phyloP scores from a whole-genome alignment of 2,797 vertebrate species.

The Crenuchus spilurus region DNA sequence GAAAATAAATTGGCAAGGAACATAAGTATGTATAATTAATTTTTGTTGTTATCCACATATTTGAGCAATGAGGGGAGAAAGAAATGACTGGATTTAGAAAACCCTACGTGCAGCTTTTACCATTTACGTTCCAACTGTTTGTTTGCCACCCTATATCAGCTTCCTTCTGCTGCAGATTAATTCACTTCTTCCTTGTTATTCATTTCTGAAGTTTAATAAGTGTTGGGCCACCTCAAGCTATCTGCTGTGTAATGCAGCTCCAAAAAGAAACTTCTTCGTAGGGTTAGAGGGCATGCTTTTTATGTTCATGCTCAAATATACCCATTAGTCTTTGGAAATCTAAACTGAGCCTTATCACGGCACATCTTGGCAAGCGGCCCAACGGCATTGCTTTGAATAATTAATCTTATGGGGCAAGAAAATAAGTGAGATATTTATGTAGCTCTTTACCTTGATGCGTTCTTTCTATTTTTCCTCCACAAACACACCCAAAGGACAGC shows the following conservation, averaged over 20 bases:
- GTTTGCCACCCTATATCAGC: conserved; percentile 72
- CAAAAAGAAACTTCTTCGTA: conserved; percentile 9
- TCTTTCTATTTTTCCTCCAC: conserved; percentile 27
- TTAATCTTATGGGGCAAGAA: conserved; percentile 58
- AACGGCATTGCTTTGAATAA: conserved; percentile 63
- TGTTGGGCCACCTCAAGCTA: conserved; percentile 66
- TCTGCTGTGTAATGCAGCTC: conserved; percentile 47
- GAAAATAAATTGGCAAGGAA: conserved; percentile 68
- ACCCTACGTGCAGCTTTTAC: conserved; percentile 58
- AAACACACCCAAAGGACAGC: conserved; percentile 51
- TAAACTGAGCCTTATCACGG: conserved; percentile 58
- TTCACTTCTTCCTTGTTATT: conserved; percentile 71
- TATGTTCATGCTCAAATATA: conserved; percentile 17
- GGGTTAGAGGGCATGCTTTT: not conserved
- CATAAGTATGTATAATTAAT: conserved; percentile 77
- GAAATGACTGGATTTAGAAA: conserved; percentile 62
- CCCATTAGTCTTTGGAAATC: conserved; percentile 51
- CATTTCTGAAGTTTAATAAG: conserved; percentile 73
- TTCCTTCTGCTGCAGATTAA: conserved; percentile 70
- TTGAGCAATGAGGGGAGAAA: conserved; percentile 67
- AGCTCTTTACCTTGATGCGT: conserved; percentile 49
- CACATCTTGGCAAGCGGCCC: conserved; percentile 59
- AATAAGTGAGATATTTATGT: conserved; percentile 49
- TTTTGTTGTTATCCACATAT: conserved; percentile 76
- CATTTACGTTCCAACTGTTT: conserved; percentile 76